A percentile compares a stretch with the other conserved stretches of the same genome.
Conservation (phyloP, 2,797 vertebrate genomes). For the Acanthiza pusilla region DNA sequence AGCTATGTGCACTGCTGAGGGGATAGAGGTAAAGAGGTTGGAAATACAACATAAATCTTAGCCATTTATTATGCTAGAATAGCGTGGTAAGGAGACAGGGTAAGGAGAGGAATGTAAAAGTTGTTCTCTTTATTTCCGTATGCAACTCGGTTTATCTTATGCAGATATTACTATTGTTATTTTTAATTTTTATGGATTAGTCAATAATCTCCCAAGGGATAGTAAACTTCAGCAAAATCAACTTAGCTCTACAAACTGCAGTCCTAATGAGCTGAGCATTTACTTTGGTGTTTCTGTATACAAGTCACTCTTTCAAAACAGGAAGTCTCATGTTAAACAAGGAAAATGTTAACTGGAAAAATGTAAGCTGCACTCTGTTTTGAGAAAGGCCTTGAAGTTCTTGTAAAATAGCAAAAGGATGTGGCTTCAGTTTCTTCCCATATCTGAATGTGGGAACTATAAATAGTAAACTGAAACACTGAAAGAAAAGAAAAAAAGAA, state of each 20-base stretch:
- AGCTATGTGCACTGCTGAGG: neutral
- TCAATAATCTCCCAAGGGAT: neutral
- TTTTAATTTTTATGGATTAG: neutral
- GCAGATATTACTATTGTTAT: neutral
- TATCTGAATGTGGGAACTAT: neutral
- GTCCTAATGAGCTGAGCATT: neutral
- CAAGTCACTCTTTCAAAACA: neutral
- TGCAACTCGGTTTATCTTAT: neutral
- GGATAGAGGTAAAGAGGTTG: neutral
- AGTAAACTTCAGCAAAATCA: neutral
- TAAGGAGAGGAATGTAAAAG: neutral
- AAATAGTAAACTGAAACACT: neutral
- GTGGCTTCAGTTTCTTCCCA: conserved; percentile 22
- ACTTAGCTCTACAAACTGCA: neutral
- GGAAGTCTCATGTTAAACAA: neutral
- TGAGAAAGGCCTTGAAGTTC: neutral
- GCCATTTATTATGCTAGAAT: neutral
- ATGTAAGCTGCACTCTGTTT: neutral
- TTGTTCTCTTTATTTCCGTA: neutral
- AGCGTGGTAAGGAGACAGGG: neutral
- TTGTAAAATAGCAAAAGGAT: neutral
- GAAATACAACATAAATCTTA: neutral
- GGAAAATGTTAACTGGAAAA: conserved; percentile 18
- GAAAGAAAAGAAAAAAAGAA: neutral
- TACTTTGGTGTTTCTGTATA: neutral